Evolutionary conservation across 2,797 vertebrate genomes (phyloP), one percentile per base, ranked within the genome.

Genomic region (Euphonia xanthogaster): DNA sequence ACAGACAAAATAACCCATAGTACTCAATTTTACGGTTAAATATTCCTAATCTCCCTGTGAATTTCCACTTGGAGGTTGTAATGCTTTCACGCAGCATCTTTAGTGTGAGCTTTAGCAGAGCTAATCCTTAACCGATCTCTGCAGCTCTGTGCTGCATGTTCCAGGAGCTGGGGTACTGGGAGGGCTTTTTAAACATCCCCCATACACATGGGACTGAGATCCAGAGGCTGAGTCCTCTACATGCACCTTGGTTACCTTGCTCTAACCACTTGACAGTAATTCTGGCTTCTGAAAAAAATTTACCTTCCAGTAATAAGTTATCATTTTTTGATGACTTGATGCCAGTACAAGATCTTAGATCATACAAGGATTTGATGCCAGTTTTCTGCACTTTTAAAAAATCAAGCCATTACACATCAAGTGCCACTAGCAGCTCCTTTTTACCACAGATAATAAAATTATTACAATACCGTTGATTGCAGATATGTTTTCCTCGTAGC

Each of bases 381-480:
- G 7, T 47, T 50, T 85, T 75, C 54, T 78, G 40, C 39, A 28
- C 35, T 67, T 66, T 3, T 11, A 66, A 89, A 79, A 66, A 35
- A 31, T 10, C 16, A 39, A 87, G 53, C 48, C 42, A 42, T 48
- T 37, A 63, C 50, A 44, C n/a, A 55, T 55, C 53, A 58, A 53
- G 62, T 47, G 44, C 45, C 81, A 57, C n/a, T 25, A 90, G 35
- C 14, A 10, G 73, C 31, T 76, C 23, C 17, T 67, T 71, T 90
- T 58, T 44, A 71, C 22, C 47, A 81, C 35, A 48, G 63, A 35
- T 55, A 89, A 84, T 57, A 72, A 57, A 93, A 90, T 58, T 50
- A 88, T 65, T 78, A 45, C 25, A 87, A 95, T 98, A 99, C 99
- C 99, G 95, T 98, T 98, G 54, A 98, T 97, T 63, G 98, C 97